A percentile compares a stretch with the other conserved stretches of the same genome.
Evolutionary conservation across 1,140 invertebrate genomes (phyloP).

Genomic region (Micrasema longulum): DNA sequence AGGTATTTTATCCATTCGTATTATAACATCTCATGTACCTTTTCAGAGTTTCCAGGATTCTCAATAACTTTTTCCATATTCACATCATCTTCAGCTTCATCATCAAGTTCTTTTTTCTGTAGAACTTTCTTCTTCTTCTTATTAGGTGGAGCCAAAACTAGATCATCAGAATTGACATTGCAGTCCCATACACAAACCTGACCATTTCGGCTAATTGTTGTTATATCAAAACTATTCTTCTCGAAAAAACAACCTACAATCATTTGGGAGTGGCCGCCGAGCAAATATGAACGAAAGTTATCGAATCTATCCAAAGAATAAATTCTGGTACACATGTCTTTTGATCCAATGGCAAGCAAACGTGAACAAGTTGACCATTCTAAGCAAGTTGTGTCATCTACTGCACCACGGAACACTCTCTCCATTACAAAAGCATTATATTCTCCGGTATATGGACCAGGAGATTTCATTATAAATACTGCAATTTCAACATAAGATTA

Average conservation of each 20-base stretch:
- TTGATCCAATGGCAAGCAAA: conserved; percentile 85
- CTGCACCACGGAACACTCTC: conserved; percentile 82
- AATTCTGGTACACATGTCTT: conserved; percentile 87
- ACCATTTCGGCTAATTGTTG: conserved; percentile 79
- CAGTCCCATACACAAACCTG: conserved; percentile 91
- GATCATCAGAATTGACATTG: conserved; percentile 75
- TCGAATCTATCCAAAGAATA: conserved; percentile 79
- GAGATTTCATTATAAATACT: conserved; percentile 90
- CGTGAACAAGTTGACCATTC: conserved; percentile 94
- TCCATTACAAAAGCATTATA: conserved; percentile 92
- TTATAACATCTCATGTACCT: conserved; percentile 37
- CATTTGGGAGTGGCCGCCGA: conserved; percentile 85
- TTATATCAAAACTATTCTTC: conserved; percentile 83
- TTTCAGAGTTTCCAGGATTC: conserved; percentile 67
- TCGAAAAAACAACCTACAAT: conserved; percentile 92
- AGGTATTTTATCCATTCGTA: background rate
- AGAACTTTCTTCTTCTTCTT: conserved; percentile 62
- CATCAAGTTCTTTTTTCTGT: conserved; percentile 57
- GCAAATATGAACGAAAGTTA: conserved; percentile 79
- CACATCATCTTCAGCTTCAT: conserved; percentile 66
- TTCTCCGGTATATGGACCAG: conserved; percentile 81
- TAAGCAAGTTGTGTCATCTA: conserved; percentile 85
- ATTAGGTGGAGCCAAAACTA: conserved; percentile 67
- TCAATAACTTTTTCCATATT: conserved; percentile 65
- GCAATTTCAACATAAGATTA: conserved; percentile 56